Percentiles rank a stretch among this genome's conserved stretches.
These are phyloP conservation scores for Pseudopodoces humilis DNA, from an alignment of 2,113 vertebrate species.

Conservation along the genomic window DNA sequence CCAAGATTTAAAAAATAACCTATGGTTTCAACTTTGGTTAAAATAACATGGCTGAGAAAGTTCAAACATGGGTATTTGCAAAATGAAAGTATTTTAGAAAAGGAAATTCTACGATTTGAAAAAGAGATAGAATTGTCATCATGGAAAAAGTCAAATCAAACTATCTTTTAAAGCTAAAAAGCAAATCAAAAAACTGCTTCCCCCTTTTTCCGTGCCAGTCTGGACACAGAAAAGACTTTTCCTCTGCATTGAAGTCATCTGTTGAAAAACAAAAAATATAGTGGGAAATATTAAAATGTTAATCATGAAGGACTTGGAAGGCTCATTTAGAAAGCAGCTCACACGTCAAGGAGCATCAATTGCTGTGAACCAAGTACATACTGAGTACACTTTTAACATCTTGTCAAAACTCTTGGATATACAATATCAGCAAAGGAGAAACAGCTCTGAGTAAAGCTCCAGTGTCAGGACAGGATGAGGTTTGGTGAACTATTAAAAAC, in stretches of 20 bases:
- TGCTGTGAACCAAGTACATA: neutral
- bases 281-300: neutral
- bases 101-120: neutral
- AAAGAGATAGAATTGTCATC: neutral
- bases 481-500: slow-evolving; percentile 11
- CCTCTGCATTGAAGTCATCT: neutral
- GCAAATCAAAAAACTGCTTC: neutral
- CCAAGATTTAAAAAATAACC: neutral
- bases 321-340: neutral
- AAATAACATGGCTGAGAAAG: neutral
- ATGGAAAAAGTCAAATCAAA: neutral
- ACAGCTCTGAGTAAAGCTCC: neutral
- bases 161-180: neutral
- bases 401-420: slow-evolving; percentile 9
- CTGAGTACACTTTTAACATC: neutral
- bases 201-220: neutral
- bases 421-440: neutral
- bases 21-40: neutral
- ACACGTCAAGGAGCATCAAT: neutral
- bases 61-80: neutral
- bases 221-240: neutral
- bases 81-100: neutral
- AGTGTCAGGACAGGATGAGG: neutral
- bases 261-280: neutral
- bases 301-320: neutral